Evolutionary conservation across 2,888 invertebrate species (phyloP), one percentile per base, ranked within the genome.

Genomic region (Pterostichus madidus): DNA sequence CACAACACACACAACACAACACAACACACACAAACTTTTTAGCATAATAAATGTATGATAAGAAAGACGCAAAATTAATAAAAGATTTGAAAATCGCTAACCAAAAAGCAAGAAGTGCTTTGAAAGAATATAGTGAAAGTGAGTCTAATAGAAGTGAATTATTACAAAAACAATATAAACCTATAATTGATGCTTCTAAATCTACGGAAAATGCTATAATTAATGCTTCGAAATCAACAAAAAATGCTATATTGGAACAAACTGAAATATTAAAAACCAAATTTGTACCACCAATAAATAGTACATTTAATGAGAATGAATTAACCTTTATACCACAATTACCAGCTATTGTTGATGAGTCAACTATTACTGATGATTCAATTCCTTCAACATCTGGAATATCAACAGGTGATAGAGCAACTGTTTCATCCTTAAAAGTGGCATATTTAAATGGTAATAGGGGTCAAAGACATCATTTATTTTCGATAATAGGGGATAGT

Each of bases 11-110:
- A 35, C 35, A 35, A 35, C 35, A 35, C 35, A 35, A 35, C 35
- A 35, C 35, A 35, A 35, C 35, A 35, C 35, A 53, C 53, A 53
- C n/a, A n/a, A 53, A 53, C 53, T n/a, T 53, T 8, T n/a, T n/a
- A 35, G 35, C 35, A 6, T 35, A 11, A 46, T 46, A 46, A 46
- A 46, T 46, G 46, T 8, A 46, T 46, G 46, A 46, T 11, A 46
- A 46, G n/a, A 8, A 11, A 46, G 46, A 8, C n/a, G n/a, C 8
- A n/a, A 46, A 46, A 46, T n/a, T 46, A 11, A 46, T 46, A 46
- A n/a, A 46, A 46, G 35, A 35, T 35, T 35, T 35, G 35, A 35
- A 35, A 35, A 35, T 35, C 35, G 8, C 46, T n/a, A 8, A 15
- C n/a, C 11, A 53, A 53, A 13, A 53, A 15, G 53, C 13, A 53